Evolutionary conservation across 2,113 vertebrate species (phyloP), one percentile per base, ranked within the genome.

Genomic region (Ondatra zibethicus): DNA sequence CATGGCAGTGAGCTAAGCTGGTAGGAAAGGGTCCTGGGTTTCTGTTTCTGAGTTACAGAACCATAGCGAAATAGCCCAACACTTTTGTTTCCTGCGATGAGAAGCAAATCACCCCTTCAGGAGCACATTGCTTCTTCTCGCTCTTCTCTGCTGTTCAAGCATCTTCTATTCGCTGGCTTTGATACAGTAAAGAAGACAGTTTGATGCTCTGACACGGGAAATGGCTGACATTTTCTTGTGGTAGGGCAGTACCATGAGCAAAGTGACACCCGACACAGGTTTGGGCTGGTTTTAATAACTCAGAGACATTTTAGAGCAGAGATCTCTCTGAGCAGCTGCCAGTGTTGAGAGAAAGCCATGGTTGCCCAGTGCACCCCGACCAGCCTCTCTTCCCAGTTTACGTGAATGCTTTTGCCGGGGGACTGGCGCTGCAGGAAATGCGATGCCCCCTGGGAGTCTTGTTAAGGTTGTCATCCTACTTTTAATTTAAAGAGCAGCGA

Each of bases 361-460:
- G 33, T 42, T 17, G 16, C 0, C 12, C 29, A 36, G 8, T 12
- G 5, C 4, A 1, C 29, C 52, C 3, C 12, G 33, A 73, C 7
- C 3, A 42, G 25, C 33, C 42, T 61, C 82, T 45, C 19, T 50
- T 66, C 8, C 23, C 47, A 39, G 2, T 1, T 9, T 33, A 23
- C 36, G 27, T n/a, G 19, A 23, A 25, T 14, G 21, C 19, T n/a
- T 68, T 52, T 36, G 45, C 10, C 6, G 0, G 11, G 11, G 84
- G 45, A n/a, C 31, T 50, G 65, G 21, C 19, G 19, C 13, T 50
- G 31, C 29, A 36, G 45, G 65, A 42, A 66, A 65, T 45, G 25
- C 0, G 1, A 65, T 45, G 63, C 31, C 63, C 45, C 39, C 47
- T 39, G 77, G 82, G 68, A n/a, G 36, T 33, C 19, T 36, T 50